Base-by-base conservation (phyloP, 2,797 vertebrate genomes). In the Chelmon rostratus region DNA sequence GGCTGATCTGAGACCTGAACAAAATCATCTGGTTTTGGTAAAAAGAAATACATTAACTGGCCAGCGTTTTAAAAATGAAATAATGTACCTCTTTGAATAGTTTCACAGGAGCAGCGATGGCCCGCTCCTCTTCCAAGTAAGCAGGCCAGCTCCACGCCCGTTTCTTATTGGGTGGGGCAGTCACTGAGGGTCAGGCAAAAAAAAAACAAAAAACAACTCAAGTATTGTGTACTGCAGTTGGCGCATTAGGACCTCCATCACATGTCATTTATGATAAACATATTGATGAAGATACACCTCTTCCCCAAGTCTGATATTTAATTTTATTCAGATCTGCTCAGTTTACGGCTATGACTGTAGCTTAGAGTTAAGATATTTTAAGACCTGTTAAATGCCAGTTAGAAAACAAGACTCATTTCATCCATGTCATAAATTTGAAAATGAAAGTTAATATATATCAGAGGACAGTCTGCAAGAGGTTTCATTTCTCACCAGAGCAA, bases 101-200 rank as follows among this genome's bases (percentile, higher is more conserved):
- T 85, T 97, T 98, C 1, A 96, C 89, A 33, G 97, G 96, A 75
- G 95, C 97, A 84, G 97, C 96, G 19, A 95, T 57, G 31, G 97
- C 96, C 83, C 87, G 94, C 91, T 98, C 97, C 73, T 97, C 97
- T 87, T 98, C 97, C 68, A 98, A 91, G 90, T 97, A 98, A 37
- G 95, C 93, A 11, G 95, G 91, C 97, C 97, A 98, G 90, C 96
- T 97, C 97, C 97, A 98, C 1, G 94, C 85, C 25, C 95, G 96
- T 86, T 97, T 98, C 92, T 96, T 98, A 81, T 81, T 93, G 86
- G 92, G 79, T 46, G 93, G 83, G 62, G 93, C 95, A 38, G 93
- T 83, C 53, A 88, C 96, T 96, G 68, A n/a, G 2, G 40, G 16
- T n/a, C 1, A 46, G 57, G 8, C 4, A 40, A 31, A 73, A 58